Evolutionary conservation across 2,888 invertebrate genomes (phyloP), one percentile per base, ranked within the genome.

Genomic region (Phragmatobia fuliginosa): DNA sequence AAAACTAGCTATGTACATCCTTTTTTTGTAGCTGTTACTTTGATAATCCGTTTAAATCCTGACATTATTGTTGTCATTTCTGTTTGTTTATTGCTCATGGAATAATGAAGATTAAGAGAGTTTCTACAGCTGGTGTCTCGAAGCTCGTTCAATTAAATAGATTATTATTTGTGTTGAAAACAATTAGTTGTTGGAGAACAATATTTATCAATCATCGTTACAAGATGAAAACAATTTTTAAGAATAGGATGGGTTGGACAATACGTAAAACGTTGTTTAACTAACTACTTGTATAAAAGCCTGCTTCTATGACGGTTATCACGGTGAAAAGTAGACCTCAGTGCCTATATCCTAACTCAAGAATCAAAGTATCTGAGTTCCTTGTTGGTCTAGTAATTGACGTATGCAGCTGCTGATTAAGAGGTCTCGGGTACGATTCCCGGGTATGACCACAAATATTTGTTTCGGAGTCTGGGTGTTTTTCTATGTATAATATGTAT

Each of bases 151-250:
- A 49, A 49, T 49, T n/a, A 25, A 52, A 52, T n/a, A 33, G 63
- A 64, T 64, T 64, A 64, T 64, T 64, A 49, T n/a, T 52, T 64
- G 16, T 49, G 49, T 25, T 33, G 8, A 52, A n/a, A 32, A 25
- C 33, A 52, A 64, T 64, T 49, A 49, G 63, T 52, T 8, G 25
- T 56, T 56, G 16, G 28, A 28, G 7, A 56, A 56, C 28, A 56
- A 56, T 56, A 56, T 28, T 56, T 56, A 56, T 28, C 52, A 25
- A 52, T 52, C 52, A 25, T 25, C 11, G 52, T 52, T 25, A 52
- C 25, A 52, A 8, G 25, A 52, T 52, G 7, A 25, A 25, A 52
- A 25, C 11, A 52, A 25, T 52, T 52, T 52, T 49, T 32, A 7
- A n/a, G 21, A n/a, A 11, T 2, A 33, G 32, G n/a, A 33, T 32